Evolutionary conservation across 2,113 vertebrate genomes (phyloP), one percentile per base, ranked within the genome.

Genomic region (Actenoides lindsayi): DNA sequence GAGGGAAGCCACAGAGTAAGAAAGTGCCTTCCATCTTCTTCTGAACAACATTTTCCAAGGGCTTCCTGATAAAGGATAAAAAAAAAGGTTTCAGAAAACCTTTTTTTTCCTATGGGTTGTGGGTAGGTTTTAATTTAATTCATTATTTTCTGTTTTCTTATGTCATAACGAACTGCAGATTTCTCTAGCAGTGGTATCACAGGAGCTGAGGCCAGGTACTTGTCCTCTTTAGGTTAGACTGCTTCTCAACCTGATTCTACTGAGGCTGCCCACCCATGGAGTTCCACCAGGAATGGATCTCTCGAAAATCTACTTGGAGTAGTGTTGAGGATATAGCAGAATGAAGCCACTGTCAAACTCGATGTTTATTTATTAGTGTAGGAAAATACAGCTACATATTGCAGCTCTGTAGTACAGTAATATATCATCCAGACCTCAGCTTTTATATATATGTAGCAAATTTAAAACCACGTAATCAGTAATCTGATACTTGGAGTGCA

Each of bases 1-100:
- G 13, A 69, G 48, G 19, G 31, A 91, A 87, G 50, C 13, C 67
- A 90, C 17, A 54, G 80, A 70, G 59, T 63, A 76, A 90, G 79
- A 86, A 94, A 83, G 89, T 81, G 39, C 11, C 30, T 96, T 92
- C 30, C 42, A 14, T 87, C 30, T 90, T 33, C 60, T 91, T 73
- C 50, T 94, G 60, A 51, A 41, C 23, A 83, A 67, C 15, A 2
- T 65, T 83, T 90, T 51, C 17, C 41, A 39, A 48, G 25, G 31
- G 33, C 25, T 90, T 70, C 27, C 39, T 86, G 18, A 54, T 41
- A 70, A 69, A 91, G 39, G 17, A 79, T 23, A 65, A 86, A 24
- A 63, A 89, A 94, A 93, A 74, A 37, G 4, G 4, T 54, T 78
- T 80, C 54, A 80, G 62, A 85, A 89, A 87, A 50, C 3, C 2